Base-by-base conservation (phyloP, 1,140 invertebrate genomes). In the Kradibia gibbosae region DNA sequence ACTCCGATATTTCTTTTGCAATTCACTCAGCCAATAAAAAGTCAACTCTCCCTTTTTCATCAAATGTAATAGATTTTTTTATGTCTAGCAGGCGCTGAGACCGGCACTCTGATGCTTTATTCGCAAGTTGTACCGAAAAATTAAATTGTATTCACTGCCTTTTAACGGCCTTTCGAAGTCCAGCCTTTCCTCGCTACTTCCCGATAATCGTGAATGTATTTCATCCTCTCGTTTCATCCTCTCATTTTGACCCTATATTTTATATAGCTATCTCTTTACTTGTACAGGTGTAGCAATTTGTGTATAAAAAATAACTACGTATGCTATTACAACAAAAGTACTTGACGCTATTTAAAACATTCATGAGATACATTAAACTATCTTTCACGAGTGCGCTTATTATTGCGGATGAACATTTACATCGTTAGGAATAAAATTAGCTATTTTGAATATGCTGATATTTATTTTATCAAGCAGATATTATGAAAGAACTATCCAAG, bases 341-440 rank as follows among this genome's bases (percentile, higher is more conserved):
- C 17, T 11, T 8, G 10, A 28, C 17, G 22, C 3, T n/a, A 5
- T 55, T 55, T 55, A 25, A 55, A 60, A 28, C n/a, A 60, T 31
- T 28, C 25, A 17, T 1, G 15, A 62, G n/a, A 62, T 62, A 34
- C 17, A 36, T 34, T 34, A 20, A n/a, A 1, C 60, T 20, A 62
- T 1, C 31, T 62, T 62, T 62, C 15, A 34, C 13, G 13, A 36
- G 28, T 36, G 34, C 20, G 31, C 25, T 0, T 62, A 62, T 36
- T 34, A 17, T 31, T 60, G 13, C 57, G 15, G 17, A 0, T 8
- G 20, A 4, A 17, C 31, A 11, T 13, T 36, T 62, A 34, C 31
- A 62, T 34, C 60, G 11, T 62, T 62, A 34, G 31, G 10, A 34
- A 62, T 62, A n/a, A 62, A 62, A 62, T 62, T 62, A n/a, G 34